phyloP scores from a whole-genome alignment of 2,888 invertebrate species.

The Melikaiella ostensackeni region DNA sequence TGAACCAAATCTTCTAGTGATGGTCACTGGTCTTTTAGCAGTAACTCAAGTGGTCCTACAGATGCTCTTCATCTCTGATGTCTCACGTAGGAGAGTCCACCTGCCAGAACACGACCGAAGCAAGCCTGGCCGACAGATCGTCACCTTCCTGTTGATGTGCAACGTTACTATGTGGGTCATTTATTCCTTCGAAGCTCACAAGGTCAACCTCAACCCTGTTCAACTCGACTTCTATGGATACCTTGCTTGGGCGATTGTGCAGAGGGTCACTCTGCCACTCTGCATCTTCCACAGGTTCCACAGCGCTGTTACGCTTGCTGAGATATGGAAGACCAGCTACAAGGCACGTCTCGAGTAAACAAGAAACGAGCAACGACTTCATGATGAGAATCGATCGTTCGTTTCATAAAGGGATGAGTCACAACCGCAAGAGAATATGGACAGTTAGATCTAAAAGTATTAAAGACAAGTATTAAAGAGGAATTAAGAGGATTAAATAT shows the following conservation, averaged over 20 bases:
- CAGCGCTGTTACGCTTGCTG: slow-evolving; percentile 95
- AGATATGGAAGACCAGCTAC: slow-evolving; percentile 97
- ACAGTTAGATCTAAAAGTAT: slow-evolving; percentile 1
- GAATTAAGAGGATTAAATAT: background rate
- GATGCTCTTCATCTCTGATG: slow-evolving; percentile 94
- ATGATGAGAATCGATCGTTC: slow-evolving; percentile 35
- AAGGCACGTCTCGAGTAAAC: slow-evolving; percentile 91
- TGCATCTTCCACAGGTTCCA: slow-evolving; percentile 98
- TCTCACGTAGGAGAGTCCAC: slow-evolving; percentile 93
- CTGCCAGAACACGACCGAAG: slow-evolving; percentile 94
- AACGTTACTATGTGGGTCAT: slow-evolving; percentile 98
- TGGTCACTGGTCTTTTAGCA: slow-evolving; percentile 92
- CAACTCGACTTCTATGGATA: slow-evolving; percentile 96
- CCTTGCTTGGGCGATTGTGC: slow-evolving; percentile 95
- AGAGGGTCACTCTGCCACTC: slow-evolving; percentile 94
- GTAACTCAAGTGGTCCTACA: slow-evolving; percentile 96
- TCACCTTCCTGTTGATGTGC: slow-evolving; percentile 96
- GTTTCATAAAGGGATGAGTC: slow-evolving; percentile 16
- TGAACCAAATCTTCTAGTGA: slow-evolving; percentile 92
- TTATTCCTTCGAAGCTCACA: slow-evolving; percentile 96
- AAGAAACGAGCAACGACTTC: slow-evolving; percentile 37
- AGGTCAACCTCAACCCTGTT: slow-evolving; percentile 94
- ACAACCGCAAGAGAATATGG: background rate
- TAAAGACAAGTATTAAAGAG: background rate
- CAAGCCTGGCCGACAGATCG: slow-evolving; percentile 96